phyloP scores from a whole-genome alignment of 2,113 vertebrate species.

The Brienomyrus brachyistius region DNA sequence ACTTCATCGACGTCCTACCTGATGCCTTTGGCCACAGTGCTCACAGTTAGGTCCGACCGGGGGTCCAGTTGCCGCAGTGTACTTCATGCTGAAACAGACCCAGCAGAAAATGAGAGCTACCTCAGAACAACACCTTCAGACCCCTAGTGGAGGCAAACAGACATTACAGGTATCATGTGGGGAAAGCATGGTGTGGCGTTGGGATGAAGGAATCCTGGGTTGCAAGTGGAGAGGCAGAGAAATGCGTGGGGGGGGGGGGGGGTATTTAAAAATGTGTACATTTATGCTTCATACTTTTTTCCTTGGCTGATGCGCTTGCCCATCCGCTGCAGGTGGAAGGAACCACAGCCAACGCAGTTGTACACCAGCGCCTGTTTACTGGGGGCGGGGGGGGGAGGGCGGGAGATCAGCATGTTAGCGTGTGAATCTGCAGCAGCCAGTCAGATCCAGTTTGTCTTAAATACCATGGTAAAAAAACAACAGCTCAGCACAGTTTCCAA shows the following conservation, averaged over 20 bases:
- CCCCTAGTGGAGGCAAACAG: not conserved
- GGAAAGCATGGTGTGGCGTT: not conserved
- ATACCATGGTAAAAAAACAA: not conserved
- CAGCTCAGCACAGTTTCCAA: not conserved
- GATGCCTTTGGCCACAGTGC: constrained; percentile 79
- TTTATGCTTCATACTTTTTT: constrained; percentile 53
- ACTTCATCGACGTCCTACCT: constrained; percentile 53
- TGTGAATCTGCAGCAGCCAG: not conserved
- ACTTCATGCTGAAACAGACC: constrained; percentile 69
- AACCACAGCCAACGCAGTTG: constrained; percentile 83
- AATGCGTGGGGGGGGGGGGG: not conserved
- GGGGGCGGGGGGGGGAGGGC: constrained; percentile 30
- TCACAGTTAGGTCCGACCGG: constrained; percentile 68
- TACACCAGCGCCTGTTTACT: constrained; percentile 86
- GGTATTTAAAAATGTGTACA: not conserved
- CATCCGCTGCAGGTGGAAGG: constrained; percentile 75
- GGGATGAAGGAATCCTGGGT: not conserved
- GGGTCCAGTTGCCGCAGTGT: constrained; percentile 73
- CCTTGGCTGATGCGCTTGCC: constrained; percentile 65
- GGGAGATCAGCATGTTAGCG: not conserved
- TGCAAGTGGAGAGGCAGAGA: not conserved
- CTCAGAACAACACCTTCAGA: not conserved
- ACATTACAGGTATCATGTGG: not conserved
- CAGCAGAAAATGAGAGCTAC: not conserved
- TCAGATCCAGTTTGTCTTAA: not conserved